Evolutionary conservation across 2,113 vertebrate genomes (phyloP).

Genomic region (Lasiurus borealis): DNA sequence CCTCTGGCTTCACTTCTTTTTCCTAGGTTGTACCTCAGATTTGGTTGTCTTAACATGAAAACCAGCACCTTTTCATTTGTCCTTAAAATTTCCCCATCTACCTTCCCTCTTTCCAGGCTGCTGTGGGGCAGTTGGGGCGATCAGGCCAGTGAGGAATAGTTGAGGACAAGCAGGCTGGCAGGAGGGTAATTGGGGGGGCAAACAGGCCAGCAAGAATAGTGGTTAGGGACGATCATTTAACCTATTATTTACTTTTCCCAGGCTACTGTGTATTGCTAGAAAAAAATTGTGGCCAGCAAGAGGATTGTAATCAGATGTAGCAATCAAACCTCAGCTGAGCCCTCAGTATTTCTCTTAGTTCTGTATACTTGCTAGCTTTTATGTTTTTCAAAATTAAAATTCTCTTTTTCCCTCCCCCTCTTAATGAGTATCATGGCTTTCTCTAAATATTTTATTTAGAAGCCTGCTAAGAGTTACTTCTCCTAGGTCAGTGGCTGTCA

Average conservation of each 20-base stretch:
- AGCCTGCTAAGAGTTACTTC: neutral
- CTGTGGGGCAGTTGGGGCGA: too few species aligned
- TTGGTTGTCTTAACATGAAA: neutral
- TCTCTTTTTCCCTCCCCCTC: neutral
- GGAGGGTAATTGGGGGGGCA: too few species aligned
- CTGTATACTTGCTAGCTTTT: neutral
- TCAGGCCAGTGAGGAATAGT: too few species aligned
- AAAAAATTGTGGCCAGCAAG: neutral
- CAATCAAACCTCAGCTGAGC: neutral
- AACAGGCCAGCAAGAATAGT: too few species aligned
- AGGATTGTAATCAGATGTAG: neutral
- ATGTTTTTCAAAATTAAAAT: neutral
- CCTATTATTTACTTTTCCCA: neutral
- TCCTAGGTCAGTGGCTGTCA: neutral
- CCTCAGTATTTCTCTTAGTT: neutral
- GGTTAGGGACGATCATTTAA: too few species aligned
- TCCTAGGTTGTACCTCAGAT: neutral
- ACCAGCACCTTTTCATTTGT: neutral
- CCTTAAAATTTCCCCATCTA: neutral
- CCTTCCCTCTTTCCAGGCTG: neutral
- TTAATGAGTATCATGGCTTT: neutral
- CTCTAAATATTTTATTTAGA: neutral
- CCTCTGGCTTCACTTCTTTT: neutral
- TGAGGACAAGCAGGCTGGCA: too few species aligned
- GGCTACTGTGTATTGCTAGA: neutral